These are phyloP conservation scores for Panurus biarmicus DNA, from an alignment of 2,113 vertebrate species.

Conservation along the genomic window DNA sequence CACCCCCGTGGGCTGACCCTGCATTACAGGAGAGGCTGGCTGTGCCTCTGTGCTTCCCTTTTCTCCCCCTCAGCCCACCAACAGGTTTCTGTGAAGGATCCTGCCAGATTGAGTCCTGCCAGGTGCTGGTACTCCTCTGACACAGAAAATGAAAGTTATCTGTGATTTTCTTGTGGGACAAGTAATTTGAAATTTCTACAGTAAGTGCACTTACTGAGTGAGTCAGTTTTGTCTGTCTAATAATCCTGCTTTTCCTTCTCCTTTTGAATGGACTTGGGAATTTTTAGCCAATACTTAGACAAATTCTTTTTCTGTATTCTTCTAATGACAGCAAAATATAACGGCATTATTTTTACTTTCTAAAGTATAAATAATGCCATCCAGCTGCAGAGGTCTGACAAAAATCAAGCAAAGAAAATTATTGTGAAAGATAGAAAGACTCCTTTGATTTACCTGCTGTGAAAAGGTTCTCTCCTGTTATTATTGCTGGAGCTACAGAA, in stretches of 20 bases:
- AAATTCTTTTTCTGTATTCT: not conserved
- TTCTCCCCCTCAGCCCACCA: not conserved
- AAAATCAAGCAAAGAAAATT: not conserved
- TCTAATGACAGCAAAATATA: not conserved
- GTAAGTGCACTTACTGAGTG: not conserved
- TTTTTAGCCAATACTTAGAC: not conserved
- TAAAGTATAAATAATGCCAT: not conserved
- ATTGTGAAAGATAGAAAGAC: not conserved
- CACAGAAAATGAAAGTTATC: not conserved
- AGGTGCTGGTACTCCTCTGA: not conserved
- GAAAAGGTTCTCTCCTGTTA: not conserved
- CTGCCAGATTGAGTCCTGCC: not conserved
- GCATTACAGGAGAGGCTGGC: not conserved
- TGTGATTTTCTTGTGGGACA: not conserved
- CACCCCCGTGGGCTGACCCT: not conserved
- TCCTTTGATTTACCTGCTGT: not conserved
- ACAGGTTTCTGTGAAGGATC: not conserved
- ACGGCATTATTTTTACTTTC: not conserved
- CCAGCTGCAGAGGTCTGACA: not conserved
- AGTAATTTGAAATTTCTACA: not conserved
- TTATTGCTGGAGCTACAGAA: not conserved
- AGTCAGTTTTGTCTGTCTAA: not conserved
- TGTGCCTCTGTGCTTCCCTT: not conserved
- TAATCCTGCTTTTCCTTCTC: not conserved
- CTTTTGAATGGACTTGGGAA: not conserved